Base-by-base conservation (phyloP, 2,888 invertebrate genomes). In the Amaurobius ferox region DNA sequence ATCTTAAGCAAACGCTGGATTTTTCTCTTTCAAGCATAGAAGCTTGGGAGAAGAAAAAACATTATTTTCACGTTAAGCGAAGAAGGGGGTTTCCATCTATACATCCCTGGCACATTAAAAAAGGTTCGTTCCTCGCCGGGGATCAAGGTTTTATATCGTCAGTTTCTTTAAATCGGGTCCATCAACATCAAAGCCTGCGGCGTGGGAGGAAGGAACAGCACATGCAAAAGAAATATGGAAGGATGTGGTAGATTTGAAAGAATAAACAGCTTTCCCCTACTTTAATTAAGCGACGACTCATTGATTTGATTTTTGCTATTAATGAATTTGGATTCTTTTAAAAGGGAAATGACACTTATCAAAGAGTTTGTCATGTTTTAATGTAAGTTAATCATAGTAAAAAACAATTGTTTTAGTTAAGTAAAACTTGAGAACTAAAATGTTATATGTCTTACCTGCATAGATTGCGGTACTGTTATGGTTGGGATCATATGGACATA, bases 401-500 rank as follows among this genome's bases (percentile, higher is more conserved):
- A n/a, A n/a, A n/a, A n/a, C n/a, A n/a, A n/a, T n/a, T n/a, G n/a
- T n/a, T n/a, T n/a, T n/a, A n/a, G n/a, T n/a, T n/a, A n/a, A n/a
- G n/a, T n/a, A n/a, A n/a, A n/a, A n/a, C n/a, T n/a, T n/a, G n/a
- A n/a, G n/a, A n/a, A n/a, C n/a, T 9, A 16, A 16, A 9, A 44
- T n/a, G n/a, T 7, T 11, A 44, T 44, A 16, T 55, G 1, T 55
- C 55, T 61, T 92, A 97, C 97, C 97, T 90, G 96, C 96, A 92
- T 95, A 97, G 88, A 97, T 95, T 67, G 96, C 95, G 28, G 98
- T 98, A 91, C 97, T 98, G 92, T 98, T 98, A 92, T 98, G 98
- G 88, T 95, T 94, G 3, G 98, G 98, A 92, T 97, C 97, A 92
- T 96, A 98, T 0, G 99, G 98, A 91, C 98, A 97, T 88, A 96